Evolutionary conservation across 2,113 vertebrate species (phyloP).

Genomic region (Oncorhynchus gorbuscha): DNA sequence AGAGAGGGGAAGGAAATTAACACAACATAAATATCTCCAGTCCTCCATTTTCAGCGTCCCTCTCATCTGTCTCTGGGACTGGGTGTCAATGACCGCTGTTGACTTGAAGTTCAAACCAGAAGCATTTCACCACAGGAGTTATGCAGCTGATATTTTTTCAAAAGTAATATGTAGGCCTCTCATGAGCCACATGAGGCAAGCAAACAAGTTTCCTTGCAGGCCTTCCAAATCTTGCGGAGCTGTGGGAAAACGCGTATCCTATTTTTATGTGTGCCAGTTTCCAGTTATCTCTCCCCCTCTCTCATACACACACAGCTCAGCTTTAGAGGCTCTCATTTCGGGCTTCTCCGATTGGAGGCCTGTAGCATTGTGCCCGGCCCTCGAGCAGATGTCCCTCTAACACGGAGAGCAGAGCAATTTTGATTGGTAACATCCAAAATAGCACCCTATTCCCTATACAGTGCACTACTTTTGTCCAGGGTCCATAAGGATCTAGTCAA

Average conservation of each 20-base stretch:
- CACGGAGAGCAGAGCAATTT: slow-evolving; percentile 11
- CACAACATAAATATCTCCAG: too few relatives aligned
- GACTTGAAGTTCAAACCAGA: slow-evolving; percentile 19
- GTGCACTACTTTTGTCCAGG: too few relatives aligned
- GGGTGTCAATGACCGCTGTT: slow-evolving; percentile 25
- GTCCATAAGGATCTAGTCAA: too few relatives aligned
- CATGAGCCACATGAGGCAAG: slow-evolving; percentile 21
- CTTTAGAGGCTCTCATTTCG: slow-evolving; percentile 45
- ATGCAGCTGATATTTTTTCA: slow-evolving; percentile 18
- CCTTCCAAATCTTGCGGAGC: slow-evolving; percentile 34
- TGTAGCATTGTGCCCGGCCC: slow-evolving; percentile 37
- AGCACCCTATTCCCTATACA: too few relatives aligned
- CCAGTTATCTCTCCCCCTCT: slow-evolving; percentile 31
- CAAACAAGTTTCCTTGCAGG: slow-evolving; percentile 29
- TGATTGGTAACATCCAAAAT: neutral
- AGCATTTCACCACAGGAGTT: slow-evolving; percentile 17
- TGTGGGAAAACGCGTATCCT: slow-evolving; percentile 34
- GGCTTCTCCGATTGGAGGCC: slow-evolving; percentile 46
- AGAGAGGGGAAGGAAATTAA: too few relatives aligned
- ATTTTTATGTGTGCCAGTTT: slow-evolving; percentile 62
- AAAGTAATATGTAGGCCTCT: slow-evolving; percentile 31
- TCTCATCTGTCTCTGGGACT: slow-evolving; percentile 8
- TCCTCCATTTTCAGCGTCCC: neutral
- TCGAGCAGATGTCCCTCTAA: slow-evolving; percentile 54
- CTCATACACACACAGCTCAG: too few relatives aligned